A percentile compares a stretch with the other conserved stretches of the same genome.
Evolutionary conservation across 2,797 vertebrate species (phyloP).

Genomic region (Amniataba percoides): DNA sequence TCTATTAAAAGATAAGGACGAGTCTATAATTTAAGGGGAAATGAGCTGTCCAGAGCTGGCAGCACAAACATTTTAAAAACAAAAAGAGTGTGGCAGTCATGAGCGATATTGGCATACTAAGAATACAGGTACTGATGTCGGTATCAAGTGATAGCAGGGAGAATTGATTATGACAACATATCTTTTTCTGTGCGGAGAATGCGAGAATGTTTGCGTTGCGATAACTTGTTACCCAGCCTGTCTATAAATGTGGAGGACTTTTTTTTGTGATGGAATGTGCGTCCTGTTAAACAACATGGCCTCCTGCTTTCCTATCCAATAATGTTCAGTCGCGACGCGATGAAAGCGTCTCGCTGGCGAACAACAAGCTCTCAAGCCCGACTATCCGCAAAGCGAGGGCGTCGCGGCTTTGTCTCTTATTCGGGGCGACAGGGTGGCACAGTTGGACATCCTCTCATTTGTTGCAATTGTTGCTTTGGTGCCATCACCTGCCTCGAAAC

Average conservation of each 20-base stretch:
- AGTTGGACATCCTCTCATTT: conserved; percentile 29
- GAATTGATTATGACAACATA: conserved; percentile 18
- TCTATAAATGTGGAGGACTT: background rate
- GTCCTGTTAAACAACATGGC: conserved; percentile 18
- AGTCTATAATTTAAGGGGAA: conserved; percentile 62
- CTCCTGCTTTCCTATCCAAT: conserved; percentile 19
- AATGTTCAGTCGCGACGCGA: background rate
- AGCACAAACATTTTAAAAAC: conserved; percentile 48
- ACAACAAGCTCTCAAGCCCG: conserved; percentile 7
- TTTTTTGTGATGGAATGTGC: conserved; percentile 17
- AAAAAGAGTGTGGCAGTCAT: conserved; percentile 17
- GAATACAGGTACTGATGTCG: conserved; percentile 7
- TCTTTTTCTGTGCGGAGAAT: background rate
- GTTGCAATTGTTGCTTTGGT: conserved; percentile 16
- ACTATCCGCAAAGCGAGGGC: background rate
- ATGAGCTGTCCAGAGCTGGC: conserved; percentile 51
- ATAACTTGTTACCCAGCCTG: conserved; percentile 18
- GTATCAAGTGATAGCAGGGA: background rate
- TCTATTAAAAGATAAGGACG: conserved; percentile 75
- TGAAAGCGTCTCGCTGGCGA: background rate
- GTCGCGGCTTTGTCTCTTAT: conserved; percentile 15
- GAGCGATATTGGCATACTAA: conserved; percentile 9
- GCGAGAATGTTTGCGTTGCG: background rate
- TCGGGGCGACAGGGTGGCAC: conserved; percentile 30
- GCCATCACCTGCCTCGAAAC: conserved; percentile 9